Percentiles rank a stretch among this genome's conserved stretches.
These are phyloP conservation scores for Neoseiulus cucumeris DNA, from an alignment of 1,140 invertebrate genomes.

Conservation along the genomic window DNA sequence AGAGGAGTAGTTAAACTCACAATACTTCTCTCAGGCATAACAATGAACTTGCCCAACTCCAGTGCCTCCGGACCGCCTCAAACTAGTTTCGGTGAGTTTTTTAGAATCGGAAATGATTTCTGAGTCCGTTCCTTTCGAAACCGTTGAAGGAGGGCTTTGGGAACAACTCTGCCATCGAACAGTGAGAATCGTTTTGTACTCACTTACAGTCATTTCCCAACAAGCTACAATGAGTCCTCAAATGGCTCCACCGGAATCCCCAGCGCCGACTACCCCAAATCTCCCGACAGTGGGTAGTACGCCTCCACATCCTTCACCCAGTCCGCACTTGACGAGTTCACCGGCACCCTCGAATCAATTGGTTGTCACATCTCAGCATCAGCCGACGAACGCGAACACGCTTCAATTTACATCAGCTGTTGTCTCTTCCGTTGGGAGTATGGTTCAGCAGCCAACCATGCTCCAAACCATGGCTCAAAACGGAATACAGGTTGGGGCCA, in stretches of 20 bases:
- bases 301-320: neutral
- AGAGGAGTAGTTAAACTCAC: no score
- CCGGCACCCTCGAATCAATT: neutral
- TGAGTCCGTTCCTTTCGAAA: no score
- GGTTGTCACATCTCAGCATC: neutral
- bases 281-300: neutral
- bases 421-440: neutral
- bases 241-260: neutral
- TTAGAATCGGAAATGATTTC: no score
- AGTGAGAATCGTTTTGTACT: neutral
- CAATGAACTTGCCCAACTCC: no score
- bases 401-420: neutral
- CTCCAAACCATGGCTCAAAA: neutral
- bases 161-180: no score
- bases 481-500: neutral
- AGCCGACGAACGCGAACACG: neutral
- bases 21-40: no score
- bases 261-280: neutral
- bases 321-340: neutral
- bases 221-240: slow-evolving; percentile 4
- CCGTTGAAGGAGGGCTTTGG: no score
- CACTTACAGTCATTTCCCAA: neutral
- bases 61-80: no score
- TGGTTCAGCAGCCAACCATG: neutral
- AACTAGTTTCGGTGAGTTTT: no score